Base-by-base conservation (phyloP, 2,888 invertebrate genomes). In the Drosophila stalkeri region DNA sequence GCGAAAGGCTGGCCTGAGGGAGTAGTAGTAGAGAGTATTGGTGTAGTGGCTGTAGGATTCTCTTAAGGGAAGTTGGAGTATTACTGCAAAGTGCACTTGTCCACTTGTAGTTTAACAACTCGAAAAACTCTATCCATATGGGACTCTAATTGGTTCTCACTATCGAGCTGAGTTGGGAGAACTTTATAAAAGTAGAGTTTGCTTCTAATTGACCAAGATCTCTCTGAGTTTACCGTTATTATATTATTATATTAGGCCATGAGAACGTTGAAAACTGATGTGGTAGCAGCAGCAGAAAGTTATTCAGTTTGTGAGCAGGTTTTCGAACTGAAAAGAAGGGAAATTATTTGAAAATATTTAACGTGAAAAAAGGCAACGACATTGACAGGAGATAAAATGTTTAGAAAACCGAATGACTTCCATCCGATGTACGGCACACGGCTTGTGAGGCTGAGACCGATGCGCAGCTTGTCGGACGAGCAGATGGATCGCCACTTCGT, bases 401-500 rank as follows among this genome's bases (percentile, higher is more conserved):
- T n/a, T 1, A 37, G 14, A 2, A 37, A 39, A 14, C 5, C 23
- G 4, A n/a, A 7, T 12, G 9, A 7, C 12, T 18, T 1, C 0
- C 16, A 5, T n/a, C 0, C 43, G 2, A n/a, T 9, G n/a, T 20
- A 33, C 16, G n/a, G n/a, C 9, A 0, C 8, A 20, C 31, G 20
- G 2, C 0, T 3, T 1, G 8, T 0, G 2, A 27, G 0, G 41
- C 8, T 31, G 16, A 3, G 9, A 0, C 0, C n/a, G 23, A 7
- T 2, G 2, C 27, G 27, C 7, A 47, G 14, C 14, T 12, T 31
- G 5, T 64, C 77, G n/a, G 56, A 51, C 16, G 56, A 64, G 0
- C 43, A 54, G 31, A n/a, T 75, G 37, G 66, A 77, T 20, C 35
- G 14, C 0, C 44, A 63, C 0, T 72, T 63, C 7, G 0, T 0